Percentiles rank a stretch among this genome's conserved stretches.
These are phyloP conservation scores for Pterobdella sp. DNA, from an alignment of 2,888 invertebrate species.

Conservation along the genomic window DNA sequence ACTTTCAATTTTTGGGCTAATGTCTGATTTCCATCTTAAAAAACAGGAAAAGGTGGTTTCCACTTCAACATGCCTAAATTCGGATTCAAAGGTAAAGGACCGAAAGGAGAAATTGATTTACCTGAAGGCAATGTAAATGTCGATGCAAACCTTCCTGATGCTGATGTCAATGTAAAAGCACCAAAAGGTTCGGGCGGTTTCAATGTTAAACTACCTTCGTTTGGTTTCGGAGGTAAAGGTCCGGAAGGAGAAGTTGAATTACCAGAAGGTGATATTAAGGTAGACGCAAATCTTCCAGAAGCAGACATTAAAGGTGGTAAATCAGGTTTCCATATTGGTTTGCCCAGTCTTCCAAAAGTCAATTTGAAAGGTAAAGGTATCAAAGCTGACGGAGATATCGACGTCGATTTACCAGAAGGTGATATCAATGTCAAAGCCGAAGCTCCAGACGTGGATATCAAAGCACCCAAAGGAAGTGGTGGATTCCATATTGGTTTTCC, in stretches of 20 bases:
- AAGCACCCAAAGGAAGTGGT: slow-evolving; percentile 22
- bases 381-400: slow-evolving; percentile 6
- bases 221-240: slow-evolving; percentile 4
- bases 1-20: neutral
- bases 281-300: neutral
- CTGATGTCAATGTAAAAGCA: slow-evolving; percentile 25
- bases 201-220: slow-evolving; percentile 12
- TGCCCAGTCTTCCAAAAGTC: slow-evolving; percentile 21
- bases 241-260: slow-evolving; percentile 23
- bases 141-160: slow-evolving; percentile 19
- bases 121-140: slow-evolving; percentile 17
- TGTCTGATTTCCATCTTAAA: neutral
- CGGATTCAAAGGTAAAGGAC: slow-evolving; percentile 22
- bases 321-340: slow-evolving; percentile 18
- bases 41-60: slow-evolving; percentile 23
- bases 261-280: slow-evolving; percentile 18
- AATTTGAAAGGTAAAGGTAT: slow-evolving; percentile 23
- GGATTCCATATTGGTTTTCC: slow-evolving; percentile 24
- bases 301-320: slow-evolving; percentile 14
- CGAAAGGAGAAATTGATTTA: slow-evolving; percentile 24
- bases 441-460: slow-evolving; percentile 13
- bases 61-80: slow-evolving; percentile 24
- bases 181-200: slow-evolving; percentile 22
- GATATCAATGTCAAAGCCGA: slow-evolving; percentile 15
- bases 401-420: slow-evolving; percentile 1